Percentiles rank a stretch among this genome's conserved stretches.
These are phyloP conservation scores for Tichodroma muraria DNA, from an alignment of 2,113 vertebrate species.

Conservation along the genomic window DNA sequence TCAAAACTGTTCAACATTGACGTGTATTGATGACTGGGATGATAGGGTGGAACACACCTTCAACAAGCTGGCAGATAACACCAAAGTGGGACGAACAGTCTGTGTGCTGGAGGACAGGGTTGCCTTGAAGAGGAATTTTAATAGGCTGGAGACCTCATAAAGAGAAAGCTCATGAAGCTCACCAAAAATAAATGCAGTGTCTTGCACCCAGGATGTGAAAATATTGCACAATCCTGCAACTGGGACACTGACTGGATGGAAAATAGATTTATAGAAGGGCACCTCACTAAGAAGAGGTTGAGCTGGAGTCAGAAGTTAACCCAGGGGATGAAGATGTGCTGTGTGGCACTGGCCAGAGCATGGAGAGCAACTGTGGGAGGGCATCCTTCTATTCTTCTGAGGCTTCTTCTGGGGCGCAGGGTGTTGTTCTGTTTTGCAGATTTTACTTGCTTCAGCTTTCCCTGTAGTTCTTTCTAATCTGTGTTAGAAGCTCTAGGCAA, in stretches of 20 bases:
- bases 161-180: background rate
- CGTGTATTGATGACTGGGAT: accelerated
- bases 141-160: background rate
- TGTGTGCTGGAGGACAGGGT: background rate
- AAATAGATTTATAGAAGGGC: background rate
- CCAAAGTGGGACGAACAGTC: background rate
- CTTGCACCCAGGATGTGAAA: background rate
- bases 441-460: background rate
- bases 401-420: background rate
- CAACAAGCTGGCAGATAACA: background rate
- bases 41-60: background rate
- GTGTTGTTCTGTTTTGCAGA: background rate
- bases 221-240: background rate
- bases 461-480: background rate
- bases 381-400: background rate
- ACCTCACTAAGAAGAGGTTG: background rate
- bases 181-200: background rate
- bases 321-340: background rate
- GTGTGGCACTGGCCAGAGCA: background rate
- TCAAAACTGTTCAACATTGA: background rate
- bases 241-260: background rate
- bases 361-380: background rate
- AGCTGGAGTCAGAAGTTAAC: background rate
- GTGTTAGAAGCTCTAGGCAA: background rate
- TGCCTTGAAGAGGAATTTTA: background rate